phyloP scores from a whole-genome alignment of 2,888 invertebrate species.

The Agyllia agylla region DNA sequence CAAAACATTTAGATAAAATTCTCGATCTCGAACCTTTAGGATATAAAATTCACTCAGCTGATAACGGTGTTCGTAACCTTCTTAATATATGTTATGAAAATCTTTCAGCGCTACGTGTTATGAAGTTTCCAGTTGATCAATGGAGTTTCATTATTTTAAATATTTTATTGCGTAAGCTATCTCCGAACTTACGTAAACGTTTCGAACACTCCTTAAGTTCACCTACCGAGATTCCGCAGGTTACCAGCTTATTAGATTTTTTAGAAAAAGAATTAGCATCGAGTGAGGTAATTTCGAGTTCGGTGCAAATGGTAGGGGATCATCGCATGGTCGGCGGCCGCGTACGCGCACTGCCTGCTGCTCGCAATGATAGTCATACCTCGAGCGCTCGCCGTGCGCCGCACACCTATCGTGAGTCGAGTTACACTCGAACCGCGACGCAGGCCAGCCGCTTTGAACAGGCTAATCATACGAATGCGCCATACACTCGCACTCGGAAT shows the following conservation, averaged over 20 bases:
- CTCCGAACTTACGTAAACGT: conserved; percentile 1
- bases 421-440: background rate
- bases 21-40: background rate
- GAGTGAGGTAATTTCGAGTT: background rate
- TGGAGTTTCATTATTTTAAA: conserved; percentile 14
- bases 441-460: background rate
- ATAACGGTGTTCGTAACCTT: background rate
- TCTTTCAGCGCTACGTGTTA: conserved; percentile 4
- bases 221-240: background rate
- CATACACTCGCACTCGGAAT: background rate
- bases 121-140: conserved; percentile 14
- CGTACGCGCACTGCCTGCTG: background rate
- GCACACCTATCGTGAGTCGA: background rate
- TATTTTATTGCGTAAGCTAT: conserved; percentile 8
- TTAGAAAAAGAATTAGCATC: conserved; percentile 7
- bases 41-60: background rate
- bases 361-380: background rate
- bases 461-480: background rate
- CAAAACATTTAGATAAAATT: conserved; percentile 10
- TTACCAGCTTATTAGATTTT: background rate
- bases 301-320: background rate
- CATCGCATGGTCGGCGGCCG: conserved; percentile 5
- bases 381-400: background rate
- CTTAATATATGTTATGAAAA: conserved; percentile 1
- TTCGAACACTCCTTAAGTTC: conserved; percentile 12